Percentiles rank a stretch among this genome's conserved stretches.
Conservation (phyloP, 1,140 invertebrate genomes). For the Diprion similis region DNA sequence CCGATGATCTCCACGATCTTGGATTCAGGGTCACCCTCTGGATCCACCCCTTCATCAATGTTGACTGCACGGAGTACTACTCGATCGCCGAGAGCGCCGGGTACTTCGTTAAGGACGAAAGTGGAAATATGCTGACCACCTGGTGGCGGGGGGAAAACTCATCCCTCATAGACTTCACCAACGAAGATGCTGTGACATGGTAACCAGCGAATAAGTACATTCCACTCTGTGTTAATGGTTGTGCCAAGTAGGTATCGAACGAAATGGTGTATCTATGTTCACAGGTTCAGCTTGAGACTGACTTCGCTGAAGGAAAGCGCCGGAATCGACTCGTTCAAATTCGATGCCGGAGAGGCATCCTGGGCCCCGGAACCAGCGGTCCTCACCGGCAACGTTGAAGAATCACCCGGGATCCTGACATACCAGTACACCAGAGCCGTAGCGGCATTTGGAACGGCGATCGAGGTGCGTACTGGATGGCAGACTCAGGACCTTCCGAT, state of each 20-base stretch:
- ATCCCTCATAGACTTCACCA: conserved; percentile 78
- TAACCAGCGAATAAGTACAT: conserved; percentile 43
- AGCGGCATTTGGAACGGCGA: conserved; percentile 67
- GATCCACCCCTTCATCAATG: conserved; percentile 86
- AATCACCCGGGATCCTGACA: conserved; percentile 66
- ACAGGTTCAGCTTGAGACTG: not conserved
- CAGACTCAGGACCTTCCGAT: conserved; percentile 73
- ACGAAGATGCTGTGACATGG: conserved; percentile 73
- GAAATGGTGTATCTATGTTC: not conserved
- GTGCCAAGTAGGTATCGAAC: not conserved
- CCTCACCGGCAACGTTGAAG: conserved; percentile 54
- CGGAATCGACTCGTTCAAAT: conserved; percentile 84
- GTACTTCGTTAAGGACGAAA: not conserved
- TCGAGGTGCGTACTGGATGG: conserved; percentile 67
- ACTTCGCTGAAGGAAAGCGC: conserved; percentile 64
- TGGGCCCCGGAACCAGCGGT: conserved; percentile 63
- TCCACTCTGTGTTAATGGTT: too few relatives aligned
- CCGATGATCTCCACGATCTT: conserved; percentile 64
- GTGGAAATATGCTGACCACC: conserved; percentile 62
- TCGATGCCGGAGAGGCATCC: conserved; percentile 82
- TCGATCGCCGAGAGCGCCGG: conserved; percentile 60
- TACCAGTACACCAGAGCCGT: conserved; percentile 69
- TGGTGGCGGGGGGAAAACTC: conserved; percentile 81
- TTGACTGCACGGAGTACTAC: conserved; percentile 68
- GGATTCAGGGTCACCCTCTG: conserved; percentile 78